Base-by-base conservation (phyloP, 2,888 invertebrate genomes). In the Callimorpha dominula region DNA sequence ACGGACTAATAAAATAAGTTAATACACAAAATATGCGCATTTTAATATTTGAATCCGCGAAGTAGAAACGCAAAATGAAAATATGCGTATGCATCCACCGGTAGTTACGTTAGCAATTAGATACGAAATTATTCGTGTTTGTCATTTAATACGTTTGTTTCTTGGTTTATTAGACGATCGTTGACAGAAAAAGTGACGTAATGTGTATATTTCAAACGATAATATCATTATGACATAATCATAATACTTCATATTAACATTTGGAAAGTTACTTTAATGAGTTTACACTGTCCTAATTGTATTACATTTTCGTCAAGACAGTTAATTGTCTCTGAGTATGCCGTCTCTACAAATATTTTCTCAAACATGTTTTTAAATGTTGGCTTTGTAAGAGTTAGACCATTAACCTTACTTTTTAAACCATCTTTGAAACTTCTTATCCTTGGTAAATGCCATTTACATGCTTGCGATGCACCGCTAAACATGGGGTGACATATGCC, bases 11-110 rank as follows among this genome's bases (percentile, higher is more conserved):
- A 69, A 69, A 54, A 74, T 74, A 73, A 71, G 73, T 75, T 72
- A 75, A 75, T 65, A 64, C 49, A 67, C 68, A 67, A 83, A 71
- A 80, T 76, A 81, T 78, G 82, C 75, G 68, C 80, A 83, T 83
- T 81, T 75, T 69, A 68, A 78, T 15, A 75, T 49, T 60, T 63
- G 50, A 74, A 65, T 81, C 78, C 71, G 67, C 71, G 64, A 72
- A 81, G 49, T 68, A 17, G 43, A 75, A 83, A 74, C 73, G 75
- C 73, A 81, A 77, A 31, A 74, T 75, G 43, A 65, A 81, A 70
- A 73, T 70, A 40, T 79, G 52, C 20, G 67, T 42, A 68, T 72
- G 31, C 68, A 65, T 65, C 60, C 76, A 70, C 68, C 65, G 71
- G 50, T 65, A 78, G 75, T 77, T 80, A 79, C 73, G 70, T 70